Percentiles rank a stretch among this genome's conserved stretches.
These are phyloP conservation scores for Pelobates cultripes DNA, from an alignment of 2,797 vertebrate species.

Conservation along the genomic window DNA sequence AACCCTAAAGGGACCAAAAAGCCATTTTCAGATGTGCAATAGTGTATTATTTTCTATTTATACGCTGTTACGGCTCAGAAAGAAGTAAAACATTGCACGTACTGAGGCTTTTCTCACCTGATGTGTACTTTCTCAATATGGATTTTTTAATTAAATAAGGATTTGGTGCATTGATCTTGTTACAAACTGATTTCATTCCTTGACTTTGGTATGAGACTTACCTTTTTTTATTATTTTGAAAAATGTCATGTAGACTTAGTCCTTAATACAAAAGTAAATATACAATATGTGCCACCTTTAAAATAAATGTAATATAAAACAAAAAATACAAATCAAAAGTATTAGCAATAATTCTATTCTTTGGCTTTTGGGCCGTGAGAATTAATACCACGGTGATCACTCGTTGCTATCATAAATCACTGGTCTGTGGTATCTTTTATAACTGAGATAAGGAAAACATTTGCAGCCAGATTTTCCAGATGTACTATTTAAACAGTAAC, in stretches of 20 bases:
- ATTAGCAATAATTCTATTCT: too few relatives aligned
- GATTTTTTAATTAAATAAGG: conserved; percentile 34
- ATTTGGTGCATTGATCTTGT: conserved; percentile 6
- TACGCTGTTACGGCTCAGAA: not conserved
- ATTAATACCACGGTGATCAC: too few relatives aligned
- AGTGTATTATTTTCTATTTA: not conserved
- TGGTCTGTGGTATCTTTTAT: too few relatives aligned
- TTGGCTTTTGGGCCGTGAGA: too few relatives aligned
- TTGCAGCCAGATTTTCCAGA: too few relatives aligned
- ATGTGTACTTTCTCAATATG: conserved; percentile 18
- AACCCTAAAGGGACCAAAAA: too few relatives aligned
- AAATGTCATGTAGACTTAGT: conserved; percentile 27
- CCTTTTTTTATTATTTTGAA: conserved; percentile 24
- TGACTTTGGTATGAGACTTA: conserved; percentile 1
- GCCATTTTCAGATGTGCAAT: too few relatives aligned
- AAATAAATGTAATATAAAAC: too few relatives aligned
- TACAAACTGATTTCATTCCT: conserved; percentile 11
- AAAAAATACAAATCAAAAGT: too few relatives aligned
- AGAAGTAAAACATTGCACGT: not conserved
- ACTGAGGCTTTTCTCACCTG: not conserved
- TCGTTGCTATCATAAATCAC: too few relatives aligned
- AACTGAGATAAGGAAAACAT: too few relatives aligned
- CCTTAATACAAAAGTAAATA: conserved; percentile 26
- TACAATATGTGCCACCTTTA: not conserved
- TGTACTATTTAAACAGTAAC: too few relatives aligned